These are phyloP conservation scores for Tangara arthus DNA, from an alignment of 2,797 vertebrate species.

Conservation along the genomic window DNA sequence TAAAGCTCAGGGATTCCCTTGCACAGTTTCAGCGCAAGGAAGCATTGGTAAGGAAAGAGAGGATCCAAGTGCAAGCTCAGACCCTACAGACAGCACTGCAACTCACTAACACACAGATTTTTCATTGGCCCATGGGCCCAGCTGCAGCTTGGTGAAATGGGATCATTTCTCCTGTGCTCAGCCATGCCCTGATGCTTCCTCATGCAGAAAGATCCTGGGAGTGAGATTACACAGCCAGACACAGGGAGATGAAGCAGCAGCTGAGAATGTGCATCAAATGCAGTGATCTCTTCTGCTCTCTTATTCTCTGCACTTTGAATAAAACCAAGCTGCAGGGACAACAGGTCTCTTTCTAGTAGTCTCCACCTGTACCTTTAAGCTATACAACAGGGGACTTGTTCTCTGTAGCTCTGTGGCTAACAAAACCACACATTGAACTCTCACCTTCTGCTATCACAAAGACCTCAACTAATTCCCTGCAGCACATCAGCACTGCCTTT, in stretches of 20 bases:
- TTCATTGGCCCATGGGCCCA: not conserved
- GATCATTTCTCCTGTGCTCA: not conserved
- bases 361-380: slow-evolving; percentile 10
- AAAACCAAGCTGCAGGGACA: slow-evolving; percentile 4
- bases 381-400: not conserved
- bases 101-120: not conserved
- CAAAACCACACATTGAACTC: slow-evolving; percentile 22
- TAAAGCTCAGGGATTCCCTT: not conserved
- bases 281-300: not conserved
- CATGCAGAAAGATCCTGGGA: not conserved
- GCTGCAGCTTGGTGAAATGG: not conserved
- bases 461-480: slow-evolving; percentile 13
- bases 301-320: not conserved
- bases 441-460: not conserved
- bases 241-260: not conserved
- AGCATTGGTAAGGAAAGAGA: not conserved
- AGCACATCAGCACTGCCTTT: not conserved
- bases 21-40: not conserved
- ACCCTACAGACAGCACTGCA: not conserved
- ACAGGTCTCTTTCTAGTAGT: not conserved
- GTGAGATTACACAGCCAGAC: not conserved
- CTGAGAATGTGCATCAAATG: not conserved
- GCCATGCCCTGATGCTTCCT: not conserved
- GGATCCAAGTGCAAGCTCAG: not conserved
- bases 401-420: not conserved